Evolutionary conservation across 2,113 vertebrate species (phyloP).

Genomic region (Elaphurus davidianus): DNA sequence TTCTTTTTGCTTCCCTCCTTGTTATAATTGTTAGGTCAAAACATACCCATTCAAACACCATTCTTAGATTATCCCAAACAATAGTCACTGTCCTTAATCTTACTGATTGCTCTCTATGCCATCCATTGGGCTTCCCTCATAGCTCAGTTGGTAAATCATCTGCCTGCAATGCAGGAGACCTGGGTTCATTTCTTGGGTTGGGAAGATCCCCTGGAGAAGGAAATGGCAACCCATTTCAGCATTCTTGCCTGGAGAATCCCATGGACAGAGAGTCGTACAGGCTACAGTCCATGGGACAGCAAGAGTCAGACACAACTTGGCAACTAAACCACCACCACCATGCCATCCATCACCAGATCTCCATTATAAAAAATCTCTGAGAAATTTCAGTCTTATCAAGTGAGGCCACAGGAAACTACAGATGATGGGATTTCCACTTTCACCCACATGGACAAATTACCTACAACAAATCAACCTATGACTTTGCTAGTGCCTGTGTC

Average conservation of each 20-base stretch:
- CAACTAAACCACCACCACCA: background rate
- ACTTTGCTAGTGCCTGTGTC: background rate
- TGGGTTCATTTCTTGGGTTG: background rate
- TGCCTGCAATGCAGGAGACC: background rate
- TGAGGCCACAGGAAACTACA: background rate
- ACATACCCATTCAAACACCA: background rate
- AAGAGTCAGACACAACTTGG: background rate
- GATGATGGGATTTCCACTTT: background rate
- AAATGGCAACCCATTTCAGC: background rate
- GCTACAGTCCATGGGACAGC: background rate
- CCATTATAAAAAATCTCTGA: background rate
- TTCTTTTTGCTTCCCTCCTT: background rate
- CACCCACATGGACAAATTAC: background rate
- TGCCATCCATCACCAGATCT: background rate
- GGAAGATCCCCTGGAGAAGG: background rate
- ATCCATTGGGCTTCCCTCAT: background rate
- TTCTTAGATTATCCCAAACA: background rate
- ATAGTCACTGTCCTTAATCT: background rate
- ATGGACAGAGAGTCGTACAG: background rate
- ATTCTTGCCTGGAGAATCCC: background rate
- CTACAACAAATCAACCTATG: background rate
- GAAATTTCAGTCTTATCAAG: background rate
- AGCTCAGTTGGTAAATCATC: background rate
- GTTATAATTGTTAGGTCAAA: background rate
- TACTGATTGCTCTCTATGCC: background rate